A percentile compares a stretch with the other conserved stretches of the same genome.
These are phyloP conservation scores for Crotalus helleri DNA, from an alignment of 2,113 vertebrate genomes.

Conservation along the genomic window DNA sequence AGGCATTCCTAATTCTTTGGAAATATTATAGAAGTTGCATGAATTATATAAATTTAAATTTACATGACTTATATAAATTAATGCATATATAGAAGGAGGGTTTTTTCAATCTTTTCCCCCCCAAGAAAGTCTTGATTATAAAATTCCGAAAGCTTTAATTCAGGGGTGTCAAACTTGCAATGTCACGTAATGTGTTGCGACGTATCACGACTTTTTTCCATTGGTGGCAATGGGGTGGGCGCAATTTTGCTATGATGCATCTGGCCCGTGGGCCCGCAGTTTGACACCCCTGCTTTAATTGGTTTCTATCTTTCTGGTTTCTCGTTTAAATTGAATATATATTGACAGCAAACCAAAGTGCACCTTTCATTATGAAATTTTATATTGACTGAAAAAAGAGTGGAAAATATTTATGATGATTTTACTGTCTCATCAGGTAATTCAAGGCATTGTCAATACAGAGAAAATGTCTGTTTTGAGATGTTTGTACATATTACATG, in stretches of 20 bases:
- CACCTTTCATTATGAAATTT: background rate
- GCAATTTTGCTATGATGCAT: no score
- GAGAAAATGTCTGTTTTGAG: background rate
- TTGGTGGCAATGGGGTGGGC: no score
- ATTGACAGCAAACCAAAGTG: accelerated
- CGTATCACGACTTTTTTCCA: no score
- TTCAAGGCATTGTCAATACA: background rate
- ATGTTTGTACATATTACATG: background rate
- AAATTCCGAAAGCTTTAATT: background rate
- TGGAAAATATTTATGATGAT: background rate
- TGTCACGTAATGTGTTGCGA: no score
- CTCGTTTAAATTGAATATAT: background rate
- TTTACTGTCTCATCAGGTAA: background rate
- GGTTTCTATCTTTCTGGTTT: background rate
- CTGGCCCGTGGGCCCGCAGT: no score
- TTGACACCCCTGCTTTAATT: accelerated
- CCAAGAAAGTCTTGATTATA: background rate
- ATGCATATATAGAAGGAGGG: background rate
- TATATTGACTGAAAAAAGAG: background rate
- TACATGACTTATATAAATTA: background rate
- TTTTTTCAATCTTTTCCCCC: background rate
- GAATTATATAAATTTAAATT: background rate
- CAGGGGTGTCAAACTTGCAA: no score
- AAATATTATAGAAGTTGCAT: background rate
- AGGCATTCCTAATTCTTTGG: background rate